These are phyloP conservation scores for Peromyscus eremicus DNA, from an alignment of 2,797 vertebrate genomes.

Conservation along the genomic window DNA sequence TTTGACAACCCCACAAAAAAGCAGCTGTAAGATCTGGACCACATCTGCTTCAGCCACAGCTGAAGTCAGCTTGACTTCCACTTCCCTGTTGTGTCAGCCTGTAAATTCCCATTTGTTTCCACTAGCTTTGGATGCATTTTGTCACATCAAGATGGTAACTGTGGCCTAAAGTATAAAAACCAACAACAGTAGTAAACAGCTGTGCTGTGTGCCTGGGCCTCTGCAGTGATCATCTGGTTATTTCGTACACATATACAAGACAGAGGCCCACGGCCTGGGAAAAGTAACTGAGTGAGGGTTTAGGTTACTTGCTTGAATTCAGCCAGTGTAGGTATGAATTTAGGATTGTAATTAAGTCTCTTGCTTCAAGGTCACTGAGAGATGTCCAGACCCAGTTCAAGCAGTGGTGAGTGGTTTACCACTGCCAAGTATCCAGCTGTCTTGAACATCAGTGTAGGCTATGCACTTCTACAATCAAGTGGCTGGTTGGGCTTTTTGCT, in stretches of 20 bases:
- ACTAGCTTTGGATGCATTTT: background rate
- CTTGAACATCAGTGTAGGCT: background rate
- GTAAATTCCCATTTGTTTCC: slow-evolving; percentile 18
- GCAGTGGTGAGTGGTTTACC: background rate
- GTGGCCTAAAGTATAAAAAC: background rate
- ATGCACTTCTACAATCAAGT: background rate
- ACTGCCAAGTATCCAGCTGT: background rate
- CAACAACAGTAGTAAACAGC: background rate
- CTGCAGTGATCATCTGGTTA: background rate
- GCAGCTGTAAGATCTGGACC: background rate
- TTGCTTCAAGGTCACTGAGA: slow-evolving; percentile 1
- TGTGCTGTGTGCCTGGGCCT: background rate
- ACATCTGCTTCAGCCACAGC: background rate
- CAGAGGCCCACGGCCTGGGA: background rate
- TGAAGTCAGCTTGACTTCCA: slow-evolving; percentile 20
- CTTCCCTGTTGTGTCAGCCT: slow-evolving; percentile 5
- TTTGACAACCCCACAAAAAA: background rate
- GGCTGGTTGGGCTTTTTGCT: background rate
- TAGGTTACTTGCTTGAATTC: background rate
- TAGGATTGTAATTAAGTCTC: slow-evolving; percentile 24
- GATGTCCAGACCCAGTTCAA: background rate
- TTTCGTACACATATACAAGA: background rate
- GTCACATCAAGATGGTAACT: background rate
- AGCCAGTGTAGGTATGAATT: background rate
- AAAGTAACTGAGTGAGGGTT: background rate